Conservation (phyloP, 2,113 vertebrate genomes). For the Menidia beryllina region DNA sequence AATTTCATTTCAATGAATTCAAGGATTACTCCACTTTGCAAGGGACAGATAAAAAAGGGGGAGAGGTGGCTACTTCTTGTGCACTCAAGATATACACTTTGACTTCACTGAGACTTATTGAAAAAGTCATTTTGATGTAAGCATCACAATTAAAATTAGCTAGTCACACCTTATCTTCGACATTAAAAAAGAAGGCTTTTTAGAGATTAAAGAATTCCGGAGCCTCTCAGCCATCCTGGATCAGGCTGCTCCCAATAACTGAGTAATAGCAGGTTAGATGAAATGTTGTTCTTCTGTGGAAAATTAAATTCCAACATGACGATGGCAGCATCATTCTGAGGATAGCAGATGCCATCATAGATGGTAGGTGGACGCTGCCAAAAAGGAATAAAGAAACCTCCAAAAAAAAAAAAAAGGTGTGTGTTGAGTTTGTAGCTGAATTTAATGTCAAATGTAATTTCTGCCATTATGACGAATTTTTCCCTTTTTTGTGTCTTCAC, state of each 20-base stretch:
- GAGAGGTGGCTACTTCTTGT: background rate
- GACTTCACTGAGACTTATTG: too few relatives aligned
- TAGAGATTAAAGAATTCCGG: too few relatives aligned
- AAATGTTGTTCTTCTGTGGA: too few relatives aligned
- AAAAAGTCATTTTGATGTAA: too few relatives aligned
- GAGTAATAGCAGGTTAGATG: too few relatives aligned
- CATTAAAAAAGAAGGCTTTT: too few relatives aligned
- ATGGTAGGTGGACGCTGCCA: background rate
- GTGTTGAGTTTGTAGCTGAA: background rate
- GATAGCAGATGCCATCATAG: background rate
- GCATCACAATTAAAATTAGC: too few relatives aligned
- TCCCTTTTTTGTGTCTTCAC: background rate
- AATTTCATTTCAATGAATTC: slow-evolving; percentile 29
- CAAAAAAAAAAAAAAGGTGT: background rate
- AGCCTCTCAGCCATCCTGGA: too few relatives aligned
- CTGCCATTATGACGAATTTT: background rate
- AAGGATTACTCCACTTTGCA: slow-evolving; percentile 23
- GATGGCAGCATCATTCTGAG: background rate
- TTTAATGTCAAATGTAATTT: background rate
- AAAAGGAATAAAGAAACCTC: background rate
- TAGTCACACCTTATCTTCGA: too few relatives aligned
- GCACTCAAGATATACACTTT: too few relatives aligned
- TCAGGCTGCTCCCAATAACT: too few relatives aligned
- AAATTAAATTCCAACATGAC: background rate
- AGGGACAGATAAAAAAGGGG: slow-evolving; percentile 2